Conservation (phyloP, 2,797 vertebrate species). For the Phalanger gymnotis region DNA sequence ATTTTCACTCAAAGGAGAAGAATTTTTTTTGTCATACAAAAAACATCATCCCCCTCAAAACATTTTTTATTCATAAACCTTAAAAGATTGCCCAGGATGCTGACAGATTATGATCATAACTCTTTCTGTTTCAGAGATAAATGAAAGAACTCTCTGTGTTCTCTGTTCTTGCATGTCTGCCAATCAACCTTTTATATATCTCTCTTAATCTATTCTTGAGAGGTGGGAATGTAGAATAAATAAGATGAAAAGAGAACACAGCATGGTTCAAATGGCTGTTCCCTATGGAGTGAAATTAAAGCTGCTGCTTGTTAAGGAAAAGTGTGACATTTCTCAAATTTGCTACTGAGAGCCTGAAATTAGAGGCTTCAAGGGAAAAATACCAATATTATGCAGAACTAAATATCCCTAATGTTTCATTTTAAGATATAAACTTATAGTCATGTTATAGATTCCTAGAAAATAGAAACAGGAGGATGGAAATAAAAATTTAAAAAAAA, state of each 20-base stretch:
- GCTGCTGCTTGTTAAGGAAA: not conserved
- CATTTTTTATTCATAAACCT: conserved; percentile 71
- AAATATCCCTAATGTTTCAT: not conserved
- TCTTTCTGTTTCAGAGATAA: conserved; percentile 68
- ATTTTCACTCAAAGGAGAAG: conserved; percentile 58
- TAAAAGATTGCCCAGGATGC: conserved; percentile 68
- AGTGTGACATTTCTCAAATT: not conserved
- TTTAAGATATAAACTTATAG: conserved; percentile 1
- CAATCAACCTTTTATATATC: conserved; percentile 61
- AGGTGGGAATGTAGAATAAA: conserved; percentile 28
- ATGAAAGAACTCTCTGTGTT: conserved; percentile 64
- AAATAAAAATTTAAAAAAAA: not conserved
- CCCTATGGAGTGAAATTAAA: conserved; percentile 26
- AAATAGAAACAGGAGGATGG: not conserved
- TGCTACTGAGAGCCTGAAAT: conserved; percentile 14
- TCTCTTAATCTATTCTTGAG: conserved; percentile 59
- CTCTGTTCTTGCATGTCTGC: conserved; percentile 60
- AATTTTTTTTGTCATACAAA: conserved; percentile 64
- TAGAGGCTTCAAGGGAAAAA: not conserved
- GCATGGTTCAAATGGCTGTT: conserved; percentile 27
- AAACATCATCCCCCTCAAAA: conserved; percentile 56
- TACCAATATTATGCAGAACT: not conserved
- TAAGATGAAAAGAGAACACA: conserved; percentile 44
- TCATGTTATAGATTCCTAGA: conserved; percentile 27
- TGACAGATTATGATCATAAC: conserved; percentile 76